Percentiles rank a stretch among this genome's conserved stretches.
phyloP scores from a whole-genome alignment of 2,113 vertebrate species.

The Tretioscincus oriximinensis region DNA sequence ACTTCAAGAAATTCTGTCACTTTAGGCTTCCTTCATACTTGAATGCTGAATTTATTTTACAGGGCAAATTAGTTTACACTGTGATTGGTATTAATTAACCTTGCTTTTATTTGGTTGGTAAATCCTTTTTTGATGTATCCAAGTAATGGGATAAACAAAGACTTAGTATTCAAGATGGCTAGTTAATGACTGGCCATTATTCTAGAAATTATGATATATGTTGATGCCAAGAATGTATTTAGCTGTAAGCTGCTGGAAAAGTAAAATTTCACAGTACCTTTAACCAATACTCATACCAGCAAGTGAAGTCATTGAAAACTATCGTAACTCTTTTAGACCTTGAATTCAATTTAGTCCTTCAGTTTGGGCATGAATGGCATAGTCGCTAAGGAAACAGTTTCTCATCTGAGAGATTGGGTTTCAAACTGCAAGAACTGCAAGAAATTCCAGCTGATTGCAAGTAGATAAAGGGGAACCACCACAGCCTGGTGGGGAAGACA shows the following conservation, averaged over 20 bases:
- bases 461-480: too few relatives aligned
- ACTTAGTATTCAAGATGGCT: not conserved
- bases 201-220: not conserved
- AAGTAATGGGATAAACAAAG: not conserved
- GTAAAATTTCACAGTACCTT: not conserved
- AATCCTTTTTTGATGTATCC: not conserved
- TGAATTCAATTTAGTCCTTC: too few relatives aligned
- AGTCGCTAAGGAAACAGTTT: too few relatives aligned
- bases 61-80: not conserved
- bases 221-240: not conserved
- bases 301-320: not conserved
- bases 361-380: too few relatives aligned
- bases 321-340: not conserved
- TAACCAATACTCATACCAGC: not conserved
- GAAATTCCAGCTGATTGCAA: too few relatives aligned
- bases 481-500: too few relatives aligned
- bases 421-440: too few relatives aligned
- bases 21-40: too few relatives aligned
- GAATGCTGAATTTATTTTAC: too few relatives aligned
- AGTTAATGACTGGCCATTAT: not conserved
- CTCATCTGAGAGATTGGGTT: too few relatives aligned
- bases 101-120: not conserved
- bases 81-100: not conserved
- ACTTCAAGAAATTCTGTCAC: too few relatives aligned
- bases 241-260: not conserved